These are phyloP conservation scores for Cossypha heuglini DNA, from an alignment of 2,797 vertebrate genomes.

Conservation along the genomic window DNA sequence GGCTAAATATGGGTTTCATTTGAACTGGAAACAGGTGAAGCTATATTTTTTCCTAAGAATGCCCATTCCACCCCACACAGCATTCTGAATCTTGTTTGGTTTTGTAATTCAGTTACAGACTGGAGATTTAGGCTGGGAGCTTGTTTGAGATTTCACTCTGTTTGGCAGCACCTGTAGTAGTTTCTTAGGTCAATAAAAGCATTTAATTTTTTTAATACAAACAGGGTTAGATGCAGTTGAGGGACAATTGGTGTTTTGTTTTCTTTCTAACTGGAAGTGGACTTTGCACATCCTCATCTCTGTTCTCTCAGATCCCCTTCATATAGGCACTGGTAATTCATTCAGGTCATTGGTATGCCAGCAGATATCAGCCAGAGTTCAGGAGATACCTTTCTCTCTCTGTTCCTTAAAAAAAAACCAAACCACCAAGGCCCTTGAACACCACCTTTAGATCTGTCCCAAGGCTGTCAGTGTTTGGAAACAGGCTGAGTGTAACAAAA, in stretches of 20 bases:
- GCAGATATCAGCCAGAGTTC: neutral
- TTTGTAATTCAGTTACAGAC: neutral
- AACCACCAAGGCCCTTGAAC: neutral
- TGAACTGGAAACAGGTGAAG: conserved; percentile 29
- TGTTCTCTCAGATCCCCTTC: neutral
- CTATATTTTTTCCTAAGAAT: neutral
- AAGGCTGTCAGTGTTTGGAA: neutral
- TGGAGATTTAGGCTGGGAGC: neutral
- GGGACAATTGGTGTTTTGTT: neutral
- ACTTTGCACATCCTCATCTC: neutral
- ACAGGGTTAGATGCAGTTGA: neutral
- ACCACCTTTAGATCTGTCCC: neutral
- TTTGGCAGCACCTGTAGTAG: neutral
- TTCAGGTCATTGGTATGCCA: neutral
- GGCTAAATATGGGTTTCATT: neutral
- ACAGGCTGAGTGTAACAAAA: neutral
- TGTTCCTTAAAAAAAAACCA: neutral
- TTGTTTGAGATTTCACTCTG: neutral
- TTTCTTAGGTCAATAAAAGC: neutral
- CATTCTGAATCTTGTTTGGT: neutral
- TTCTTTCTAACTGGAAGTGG: neutral
- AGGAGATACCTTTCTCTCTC: neutral
- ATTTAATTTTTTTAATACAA: neutral
- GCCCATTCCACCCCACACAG: neutral
- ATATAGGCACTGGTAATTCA: neutral